A percentile compares a stretch with the other conserved stretches of the same genome.
phyloP scores from a whole-genome alignment of 2,113 vertebrate genomes.

The Corydoras sp. region DNA sequence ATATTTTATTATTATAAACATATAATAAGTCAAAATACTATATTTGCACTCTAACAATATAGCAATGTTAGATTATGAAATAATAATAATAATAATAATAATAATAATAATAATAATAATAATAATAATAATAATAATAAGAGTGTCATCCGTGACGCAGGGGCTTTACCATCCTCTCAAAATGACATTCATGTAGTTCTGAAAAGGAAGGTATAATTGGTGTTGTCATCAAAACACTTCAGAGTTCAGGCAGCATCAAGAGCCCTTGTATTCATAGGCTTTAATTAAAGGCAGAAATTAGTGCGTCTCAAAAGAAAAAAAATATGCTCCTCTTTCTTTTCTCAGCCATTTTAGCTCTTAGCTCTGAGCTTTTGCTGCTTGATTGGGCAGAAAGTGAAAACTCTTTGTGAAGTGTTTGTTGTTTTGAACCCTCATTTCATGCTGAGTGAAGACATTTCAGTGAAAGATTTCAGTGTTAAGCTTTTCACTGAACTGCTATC shows the following conservation, averaged over 20 bases:
- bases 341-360: conserved; percentile 9
- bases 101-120: conserved; percentile 2
- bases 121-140: conserved; percentile 7
- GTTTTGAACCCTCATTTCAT: conserved; percentile 24
- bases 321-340: conserved; percentile 5
- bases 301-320: not conserved
- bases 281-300: conserved; percentile 46
- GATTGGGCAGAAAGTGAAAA: conserved; percentile 21
- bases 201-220: conserved; percentile 39
- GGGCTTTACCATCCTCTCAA: conserved; percentile 32
- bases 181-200: conserved; percentile 23
- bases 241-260: conserved; percentile 36
- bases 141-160: not conserved
- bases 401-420: conserved; percentile 26
- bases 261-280: conserved; percentile 26
- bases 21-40: too few species aligned
- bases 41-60: too few species aligned
- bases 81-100: too few species aligned
- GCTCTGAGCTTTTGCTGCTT: conserved; percentile 11
- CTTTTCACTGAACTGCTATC: too few species aligned
- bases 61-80: too few species aligned
- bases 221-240: conserved; percentile 49
- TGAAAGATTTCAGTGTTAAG: conserved; percentile 22
- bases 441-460: conserved; percentile 28
- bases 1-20: too few species aligned